Conservation (phyloP, 2,888 invertebrate species). For the Caenorhabditis zanzibari region DNA sequence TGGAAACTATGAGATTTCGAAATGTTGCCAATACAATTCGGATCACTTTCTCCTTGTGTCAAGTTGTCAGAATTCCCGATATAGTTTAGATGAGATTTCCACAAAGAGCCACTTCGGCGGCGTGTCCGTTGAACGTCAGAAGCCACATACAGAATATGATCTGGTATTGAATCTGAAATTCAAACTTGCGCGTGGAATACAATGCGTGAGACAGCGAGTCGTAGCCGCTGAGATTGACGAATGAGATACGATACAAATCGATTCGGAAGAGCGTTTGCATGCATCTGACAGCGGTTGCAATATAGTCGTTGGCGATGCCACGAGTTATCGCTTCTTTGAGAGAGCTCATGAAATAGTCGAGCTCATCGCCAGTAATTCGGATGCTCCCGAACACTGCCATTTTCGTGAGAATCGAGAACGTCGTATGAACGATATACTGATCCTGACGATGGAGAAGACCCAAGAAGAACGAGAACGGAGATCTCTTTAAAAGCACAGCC, state of each 20-base stretch:
- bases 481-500: slow-evolving; percentile 52
- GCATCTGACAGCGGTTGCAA: slow-evolving; percentile 51
- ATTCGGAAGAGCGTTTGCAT: slow-evolving; percentile 60
- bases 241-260: slow-evolving; percentile 51
- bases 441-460: slow-evolving; percentile 55
- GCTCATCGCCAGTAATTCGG: slow-evolving; percentile 54
- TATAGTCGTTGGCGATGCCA: slow-evolving; percentile 60
- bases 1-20: slow-evolving; percentile 96
- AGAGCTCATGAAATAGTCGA: slow-evolving; percentile 61
- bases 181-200: slow-evolving; percentile 60
- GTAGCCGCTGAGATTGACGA: slow-evolving; percentile 58
- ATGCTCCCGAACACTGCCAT: slow-evolving; percentile 49
- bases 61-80: slow-evolving; percentile 96
- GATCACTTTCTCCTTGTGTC: slow-evolving; percentile 90
- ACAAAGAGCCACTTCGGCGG: slow-evolving; percentile 92
- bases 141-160: slow-evolving; percentile 87
- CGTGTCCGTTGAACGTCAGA: slow-evolving; percentile 93
- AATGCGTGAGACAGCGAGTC: slow-evolving; percentile 53
- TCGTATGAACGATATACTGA: slow-evolving; percentile 51
- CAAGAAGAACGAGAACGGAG: slow-evolving; percentile 53
- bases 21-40: slow-evolving; percentile 97
- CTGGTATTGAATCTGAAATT: slow-evolving; percentile 64
- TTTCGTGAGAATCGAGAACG: slow-evolving; percentile 54
- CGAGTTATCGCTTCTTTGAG: slow-evolving; percentile 51
- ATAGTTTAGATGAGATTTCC: slow-evolving; percentile 91